Base-by-base conservation (phyloP, 1,140 invertebrate species). In the Panagrolaimus sp. region DNA sequence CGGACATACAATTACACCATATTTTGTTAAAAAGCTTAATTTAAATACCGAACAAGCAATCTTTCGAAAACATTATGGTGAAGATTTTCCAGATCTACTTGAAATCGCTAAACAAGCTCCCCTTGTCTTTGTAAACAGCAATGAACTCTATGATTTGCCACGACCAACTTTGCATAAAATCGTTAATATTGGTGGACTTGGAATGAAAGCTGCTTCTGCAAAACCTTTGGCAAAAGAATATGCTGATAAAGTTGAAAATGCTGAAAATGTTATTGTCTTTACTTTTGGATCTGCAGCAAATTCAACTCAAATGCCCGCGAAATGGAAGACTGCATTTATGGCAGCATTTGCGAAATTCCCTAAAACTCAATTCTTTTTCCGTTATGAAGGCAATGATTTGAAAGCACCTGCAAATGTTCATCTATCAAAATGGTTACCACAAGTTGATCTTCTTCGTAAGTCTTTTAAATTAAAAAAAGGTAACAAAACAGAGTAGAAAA, bases 301-400 rank as follows among this genome's bases (percentile, higher is more conserved):
- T 53, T 9, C 63, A 16, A 44, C 16, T 7, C 9, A 9, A 31
- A 64, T 64, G 63, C 63, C 63, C 0, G 9, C 42, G 5, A 53
- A 62, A 20, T 51, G 47, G 20, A 51, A 64, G 8, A 14, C 62
- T 0, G 65, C 48, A 1, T 74, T 74, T 23, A 43, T 61, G 42
- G 20, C 44, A 9, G 46, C 66, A 5, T 72, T 74, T 38, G 47
- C 53, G 7, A 46, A 67, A 31, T 72, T 70, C 61, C 67, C 67
- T 7, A 67, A 74, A 20, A 51, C 48, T 20, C 68, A 63, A 43
- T 72, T 74, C 38, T 27, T 74, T 8, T 72, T 66, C 53, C 73
- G 72, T 63, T 72, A 66, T 38, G 27, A 66, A 20, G 45, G 25
- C 1, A 27, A 2, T 9, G 25, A 45, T 27, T 27, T 42, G 2